Conservation (phyloP, 2,797 vertebrate species). For the Neoniphon sammara region DNA sequence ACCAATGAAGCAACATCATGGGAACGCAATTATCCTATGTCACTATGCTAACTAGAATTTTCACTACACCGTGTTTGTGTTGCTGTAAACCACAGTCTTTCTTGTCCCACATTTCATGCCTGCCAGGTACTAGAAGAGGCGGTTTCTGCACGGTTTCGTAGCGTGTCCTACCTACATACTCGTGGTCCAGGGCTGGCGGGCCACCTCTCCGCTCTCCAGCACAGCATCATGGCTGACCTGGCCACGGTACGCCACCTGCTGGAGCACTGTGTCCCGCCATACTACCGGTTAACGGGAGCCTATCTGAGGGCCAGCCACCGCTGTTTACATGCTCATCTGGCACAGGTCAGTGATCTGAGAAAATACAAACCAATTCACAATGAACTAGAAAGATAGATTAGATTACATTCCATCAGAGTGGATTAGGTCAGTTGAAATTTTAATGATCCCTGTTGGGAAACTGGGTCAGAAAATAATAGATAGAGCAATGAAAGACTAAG, state of each 20-base stretch:
- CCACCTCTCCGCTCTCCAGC: conserved; percentile 89
- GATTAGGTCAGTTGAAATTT: too few relatives aligned
- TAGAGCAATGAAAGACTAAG: too few relatives aligned
- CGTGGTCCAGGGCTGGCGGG: conserved; percentile 84
- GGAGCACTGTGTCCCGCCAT: conserved; percentile 91
- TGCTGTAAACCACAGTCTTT: neutral
- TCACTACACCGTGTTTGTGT: neutral
- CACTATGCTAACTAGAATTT: neutral
- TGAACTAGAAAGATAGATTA: too few relatives aligned
- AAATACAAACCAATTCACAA: neutral
- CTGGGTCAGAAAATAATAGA: too few relatives aligned
- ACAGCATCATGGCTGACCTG: conserved; percentile 87
- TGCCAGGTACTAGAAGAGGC: conserved; percentile 83
- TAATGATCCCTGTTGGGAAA: too few relatives aligned
- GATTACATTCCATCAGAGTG: too few relatives aligned
- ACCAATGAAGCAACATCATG: neutral
- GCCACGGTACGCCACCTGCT: conserved; percentile 88
- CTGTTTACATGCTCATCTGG: conserved; percentile 86
- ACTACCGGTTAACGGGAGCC: conserved; percentile 87
- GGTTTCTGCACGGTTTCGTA: conserved; percentile 79
- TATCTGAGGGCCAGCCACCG: conserved; percentile 88
- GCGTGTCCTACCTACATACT: conserved; percentile 81
- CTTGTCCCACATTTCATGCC: neutral
- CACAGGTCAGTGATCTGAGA: conserved; percentile 76
- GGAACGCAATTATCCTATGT: neutral